phyloP scores from a whole-genome alignment of 2,113 vertebrate species.

The Gasterosteus aculeatus region DNA sequence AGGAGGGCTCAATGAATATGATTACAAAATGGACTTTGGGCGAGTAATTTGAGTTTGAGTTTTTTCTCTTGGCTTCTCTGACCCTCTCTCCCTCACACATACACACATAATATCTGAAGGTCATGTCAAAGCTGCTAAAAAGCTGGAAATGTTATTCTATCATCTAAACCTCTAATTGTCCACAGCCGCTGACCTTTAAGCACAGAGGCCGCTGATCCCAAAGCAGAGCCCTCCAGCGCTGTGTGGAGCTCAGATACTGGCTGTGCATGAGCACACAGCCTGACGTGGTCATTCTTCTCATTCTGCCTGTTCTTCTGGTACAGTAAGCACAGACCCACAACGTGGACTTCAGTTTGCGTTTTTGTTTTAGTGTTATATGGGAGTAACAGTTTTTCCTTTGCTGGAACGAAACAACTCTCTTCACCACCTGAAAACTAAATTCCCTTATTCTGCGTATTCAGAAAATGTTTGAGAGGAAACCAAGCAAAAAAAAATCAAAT shows the following conservation, averaged over 20 bases:
- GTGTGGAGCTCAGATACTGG: conserved; percentile 10
- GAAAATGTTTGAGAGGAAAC: conserved; percentile 54
- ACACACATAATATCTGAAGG: conserved; percentile 45
- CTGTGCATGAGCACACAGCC: background rate
- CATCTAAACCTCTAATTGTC: conserved; percentile 58
- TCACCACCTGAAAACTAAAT: conserved; percentile 45
- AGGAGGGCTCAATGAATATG: conserved; percentile 30
- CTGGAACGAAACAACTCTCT: conserved; percentile 19
- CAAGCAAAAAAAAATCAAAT: conserved; percentile 44
- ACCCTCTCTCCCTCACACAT: background rate
- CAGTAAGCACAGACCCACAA: conserved; percentile 28
- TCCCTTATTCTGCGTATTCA: conserved; percentile 57
- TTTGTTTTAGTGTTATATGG: background rate
- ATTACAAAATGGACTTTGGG: conserved; percentile 65
- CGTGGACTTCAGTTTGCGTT: background rate
- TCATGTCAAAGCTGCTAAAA: conserved; percentile 52
- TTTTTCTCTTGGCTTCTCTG: conserved; percentile 5
- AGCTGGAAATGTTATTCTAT: conserved; percentile 51
- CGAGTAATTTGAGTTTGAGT: conserved; percentile 61
- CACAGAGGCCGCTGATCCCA: conserved; percentile 22
- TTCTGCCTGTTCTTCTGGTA: conserved; percentile 2
- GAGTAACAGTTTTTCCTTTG: conserved; percentile 24
- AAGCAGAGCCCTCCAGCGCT: conserved; percentile 6
- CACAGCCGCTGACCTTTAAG: conserved; percentile 66
- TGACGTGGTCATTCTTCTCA: conserved; percentile 4